Percentiles rank a stretch among this genome's conserved stretches.
Conservation (phyloP, 2,888 invertebrate species). For the Lasioglossum lativentre region DNA sequence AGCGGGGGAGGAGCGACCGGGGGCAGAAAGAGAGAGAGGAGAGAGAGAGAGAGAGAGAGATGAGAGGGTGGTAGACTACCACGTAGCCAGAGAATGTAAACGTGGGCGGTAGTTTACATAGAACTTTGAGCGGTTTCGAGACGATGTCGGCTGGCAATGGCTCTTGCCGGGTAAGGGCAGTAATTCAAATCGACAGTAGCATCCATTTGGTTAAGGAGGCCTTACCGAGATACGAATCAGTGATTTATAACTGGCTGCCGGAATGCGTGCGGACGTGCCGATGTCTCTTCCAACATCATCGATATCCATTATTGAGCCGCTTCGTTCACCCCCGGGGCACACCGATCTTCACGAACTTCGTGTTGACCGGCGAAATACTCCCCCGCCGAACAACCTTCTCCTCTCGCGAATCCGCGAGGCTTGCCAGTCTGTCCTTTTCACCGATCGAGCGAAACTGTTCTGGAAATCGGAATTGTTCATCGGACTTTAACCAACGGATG, state of each 20-base stretch:
- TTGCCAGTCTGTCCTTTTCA: not conserved
- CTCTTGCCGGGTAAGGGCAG: constrained; percentile 71
- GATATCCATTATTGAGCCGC: constrained; percentile 71
- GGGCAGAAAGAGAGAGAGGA: too few species aligned
- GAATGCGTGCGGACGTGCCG: constrained; percentile 77
- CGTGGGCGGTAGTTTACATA: constrained; percentile 77
- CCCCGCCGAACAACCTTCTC: not conserved
- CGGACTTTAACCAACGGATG: not conserved
- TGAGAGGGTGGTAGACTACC: not conserved
- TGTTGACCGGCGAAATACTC: constrained; percentile 12
- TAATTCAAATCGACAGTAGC: constrained; percentile 79
- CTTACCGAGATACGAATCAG: constrained; percentile 75
- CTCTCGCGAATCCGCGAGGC: not conserved
- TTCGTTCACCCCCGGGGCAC: constrained; percentile 51
- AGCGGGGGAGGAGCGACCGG: not conserved
- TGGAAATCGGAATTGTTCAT: not conserved
- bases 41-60: too few species aligned
- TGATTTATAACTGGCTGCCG: constrained; percentile 78
- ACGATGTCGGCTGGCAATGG: constrained; percentile 68
- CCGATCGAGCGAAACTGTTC: not conserved
- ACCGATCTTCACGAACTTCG: constrained; percentile 47
- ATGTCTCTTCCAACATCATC: constrained; percentile 73
- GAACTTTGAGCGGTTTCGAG: constrained; percentile 74
- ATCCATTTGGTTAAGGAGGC: constrained; percentile 76
- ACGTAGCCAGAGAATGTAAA: constrained; percentile 65